Conservation (phyloP, 2,888 invertebrate genomes). For the Pollenia angustigena region DNA sequence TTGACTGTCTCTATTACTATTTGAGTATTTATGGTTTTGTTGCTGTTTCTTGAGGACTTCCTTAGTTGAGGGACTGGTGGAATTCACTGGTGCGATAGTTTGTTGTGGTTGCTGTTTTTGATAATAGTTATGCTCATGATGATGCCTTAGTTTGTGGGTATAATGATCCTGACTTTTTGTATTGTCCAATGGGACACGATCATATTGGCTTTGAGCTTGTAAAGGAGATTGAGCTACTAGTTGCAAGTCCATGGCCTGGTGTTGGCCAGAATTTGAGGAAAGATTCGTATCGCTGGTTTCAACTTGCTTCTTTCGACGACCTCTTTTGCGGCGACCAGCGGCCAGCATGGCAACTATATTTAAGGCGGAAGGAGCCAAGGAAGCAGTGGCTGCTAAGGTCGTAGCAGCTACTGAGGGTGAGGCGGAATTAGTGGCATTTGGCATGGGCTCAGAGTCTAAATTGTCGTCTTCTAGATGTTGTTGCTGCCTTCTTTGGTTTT, state of each 20-base stretch:
- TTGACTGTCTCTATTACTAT: constrained; percentile 77
- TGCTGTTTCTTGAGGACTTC: constrained; percentile 65
- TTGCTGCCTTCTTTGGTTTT: constrained; percentile 76
- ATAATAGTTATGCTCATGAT: constrained; percentile 70
- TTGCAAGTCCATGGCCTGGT: constrained; percentile 78
- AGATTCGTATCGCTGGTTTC: constrained; percentile 52
- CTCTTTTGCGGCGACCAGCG: constrained; percentile 81
- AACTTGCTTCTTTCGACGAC: constrained; percentile 80
- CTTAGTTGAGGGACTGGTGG: constrained; percentile 33
- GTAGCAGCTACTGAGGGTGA: constrained; percentile 79
- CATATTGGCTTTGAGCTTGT: constrained; percentile 68
- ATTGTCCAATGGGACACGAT: constrained; percentile 12
- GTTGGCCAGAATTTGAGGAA: constrained; percentile 32
- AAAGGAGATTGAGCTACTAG: constrained; percentile 76
- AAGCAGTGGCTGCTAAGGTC: constrained; percentile 80
- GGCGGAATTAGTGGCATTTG: constrained; percentile 77
- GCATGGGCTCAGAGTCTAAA: constrained; percentile 59
- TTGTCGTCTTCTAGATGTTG: constrained; percentile 72
- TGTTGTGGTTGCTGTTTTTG: constrained; percentile 58
- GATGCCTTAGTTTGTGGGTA: constrained; percentile 62
- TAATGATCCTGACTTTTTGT: constrained; percentile 23
- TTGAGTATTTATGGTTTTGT: constrained; percentile 83
- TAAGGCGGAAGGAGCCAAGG: constrained; percentile 79
- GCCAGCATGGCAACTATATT: constrained; percentile 82
- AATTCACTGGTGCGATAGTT: constrained; percentile 57